These are phyloP conservation scores for Myotis brandtii DNA, from an alignment of 2,113 vertebrate genomes.

Conservation along the genomic window DNA sequence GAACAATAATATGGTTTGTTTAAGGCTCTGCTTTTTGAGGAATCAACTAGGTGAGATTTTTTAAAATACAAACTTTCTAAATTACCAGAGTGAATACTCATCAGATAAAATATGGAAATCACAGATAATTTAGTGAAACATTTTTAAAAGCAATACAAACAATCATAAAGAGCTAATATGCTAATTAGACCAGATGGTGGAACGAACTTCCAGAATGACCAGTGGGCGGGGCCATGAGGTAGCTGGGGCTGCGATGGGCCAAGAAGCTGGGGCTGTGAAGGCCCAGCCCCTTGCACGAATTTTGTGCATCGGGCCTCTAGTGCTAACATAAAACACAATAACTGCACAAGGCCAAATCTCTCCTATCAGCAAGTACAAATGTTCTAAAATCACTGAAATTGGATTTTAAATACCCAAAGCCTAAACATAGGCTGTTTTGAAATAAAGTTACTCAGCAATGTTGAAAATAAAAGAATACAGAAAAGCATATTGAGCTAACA, in stretches of 20 bases:
- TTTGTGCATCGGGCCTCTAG: not conserved
- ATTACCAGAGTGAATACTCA: not conserved
- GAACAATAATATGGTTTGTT: not conserved
- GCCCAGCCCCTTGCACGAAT: no score
- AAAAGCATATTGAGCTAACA: not conserved
- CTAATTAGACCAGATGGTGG: no score
- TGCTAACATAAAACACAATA: not conserved
- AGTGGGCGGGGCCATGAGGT: no score
- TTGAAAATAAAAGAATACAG: not conserved
- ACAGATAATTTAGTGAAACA: not conserved
- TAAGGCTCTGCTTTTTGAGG: not conserved
- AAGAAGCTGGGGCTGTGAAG: no score
- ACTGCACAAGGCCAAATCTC: not conserved
- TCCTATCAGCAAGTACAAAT: not conserved
- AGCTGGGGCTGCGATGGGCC: no score
- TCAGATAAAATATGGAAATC: not conserved
- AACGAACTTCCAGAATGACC: no score
- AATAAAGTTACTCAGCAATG: slow-evolving; percentile 20
- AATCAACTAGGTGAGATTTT: not conserved
- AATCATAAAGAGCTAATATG: not conserved
- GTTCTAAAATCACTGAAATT: not conserved
- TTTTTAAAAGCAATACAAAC: not conserved
- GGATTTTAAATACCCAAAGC: not conserved
- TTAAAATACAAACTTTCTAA: not conserved
- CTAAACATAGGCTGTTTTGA: not conserved